A percentile compares a stretch with the other conserved stretches of the same genome.
phyloP scores from a whole-genome alignment of 1,140 invertebrate genomes.

The Physella acuta region DNA sequence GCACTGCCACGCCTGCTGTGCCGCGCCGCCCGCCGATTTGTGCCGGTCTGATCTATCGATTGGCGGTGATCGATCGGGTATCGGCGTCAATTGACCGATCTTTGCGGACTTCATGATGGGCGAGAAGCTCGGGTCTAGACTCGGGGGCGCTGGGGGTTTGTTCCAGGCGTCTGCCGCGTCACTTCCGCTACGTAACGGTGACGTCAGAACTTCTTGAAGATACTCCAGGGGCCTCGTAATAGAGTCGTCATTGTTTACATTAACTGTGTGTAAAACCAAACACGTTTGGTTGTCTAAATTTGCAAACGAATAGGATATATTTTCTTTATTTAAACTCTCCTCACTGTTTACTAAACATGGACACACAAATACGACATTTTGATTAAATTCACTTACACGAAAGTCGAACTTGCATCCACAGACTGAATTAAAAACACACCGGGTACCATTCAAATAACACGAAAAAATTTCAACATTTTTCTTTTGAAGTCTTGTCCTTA shows the following conservation, averaged over 20 bases:
- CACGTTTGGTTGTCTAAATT: background rate
- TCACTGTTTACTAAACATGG: too few species aligned
- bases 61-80: conserved; percentile 4
- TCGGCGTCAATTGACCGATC: conserved; percentile 19
- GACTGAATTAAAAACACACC: too few species aligned
- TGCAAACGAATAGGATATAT: background rate
- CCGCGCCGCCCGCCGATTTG: background rate
- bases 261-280: background rate
- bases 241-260: background rate
- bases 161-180: background rate
- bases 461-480: too few species aligned
- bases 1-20: conserved; percentile 12
- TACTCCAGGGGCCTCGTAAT: background rate
- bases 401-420: too few species aligned
- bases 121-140: background rate
- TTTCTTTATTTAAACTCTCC: too few species aligned
- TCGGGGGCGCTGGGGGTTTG: background rate
- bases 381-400: too few species aligned
- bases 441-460: too few species aligned
- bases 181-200: background rate
- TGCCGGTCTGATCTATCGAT: conserved; percentile 11
- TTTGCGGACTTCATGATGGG: background rate
- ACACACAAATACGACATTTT: too few species aligned
- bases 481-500: too few species aligned
- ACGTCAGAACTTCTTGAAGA: background rate